Evolutionary conservation across 2,888 invertebrate genomes (phyloP).

Genomic region (Thalpophila matura): DNA sequence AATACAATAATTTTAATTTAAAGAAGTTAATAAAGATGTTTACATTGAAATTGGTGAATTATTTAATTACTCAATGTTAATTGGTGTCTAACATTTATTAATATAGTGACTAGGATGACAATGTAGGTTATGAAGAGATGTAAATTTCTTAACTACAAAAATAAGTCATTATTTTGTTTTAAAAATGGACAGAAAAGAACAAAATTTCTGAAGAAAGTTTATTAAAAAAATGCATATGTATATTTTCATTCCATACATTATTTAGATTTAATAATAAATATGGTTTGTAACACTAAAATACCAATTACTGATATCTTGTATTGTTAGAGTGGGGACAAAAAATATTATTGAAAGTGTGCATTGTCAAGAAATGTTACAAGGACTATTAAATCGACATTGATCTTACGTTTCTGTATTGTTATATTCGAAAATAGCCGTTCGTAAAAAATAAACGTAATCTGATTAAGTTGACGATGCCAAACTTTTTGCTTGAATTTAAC

Average conservation of each 20-base stretch:
- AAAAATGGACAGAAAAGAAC: too few relatives aligned
- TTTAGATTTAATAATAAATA: not conserved
- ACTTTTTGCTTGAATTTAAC: constrained; percentile 13
- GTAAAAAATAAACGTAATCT: constrained; percentile 47
- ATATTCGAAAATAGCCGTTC: constrained; percentile 47
- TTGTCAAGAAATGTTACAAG: constrained; percentile 82
- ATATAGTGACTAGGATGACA: not conserved
- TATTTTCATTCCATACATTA: too few relatives aligned
- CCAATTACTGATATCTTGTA: constrained; percentile 38
- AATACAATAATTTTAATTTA: too few relatives aligned
- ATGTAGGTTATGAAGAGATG: too few relatives aligned
- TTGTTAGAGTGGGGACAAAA: constrained; percentile 52
- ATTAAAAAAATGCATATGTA: too few relatives aligned
- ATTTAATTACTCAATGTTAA: not conserved
- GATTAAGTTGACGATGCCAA: constrained; percentile 47
- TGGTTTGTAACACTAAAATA: constrained; percentile 35
- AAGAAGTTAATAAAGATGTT: not conserved
- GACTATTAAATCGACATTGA: constrained; percentile 71
- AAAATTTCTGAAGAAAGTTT: too few relatives aligned
- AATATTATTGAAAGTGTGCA: constrained; percentile 75
- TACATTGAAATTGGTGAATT: too few relatives aligned
- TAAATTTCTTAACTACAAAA: too few relatives aligned
- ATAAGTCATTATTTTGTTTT: too few relatives aligned
- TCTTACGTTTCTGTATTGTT: constrained; percentile 46
- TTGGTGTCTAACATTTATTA: not conserved